Percentiles rank a stretch among this genome's conserved stretches.
phyloP scores from a whole-genome alignment of 2,888 invertebrate genomes.

The Hypselothyrea guttata region DNA sequence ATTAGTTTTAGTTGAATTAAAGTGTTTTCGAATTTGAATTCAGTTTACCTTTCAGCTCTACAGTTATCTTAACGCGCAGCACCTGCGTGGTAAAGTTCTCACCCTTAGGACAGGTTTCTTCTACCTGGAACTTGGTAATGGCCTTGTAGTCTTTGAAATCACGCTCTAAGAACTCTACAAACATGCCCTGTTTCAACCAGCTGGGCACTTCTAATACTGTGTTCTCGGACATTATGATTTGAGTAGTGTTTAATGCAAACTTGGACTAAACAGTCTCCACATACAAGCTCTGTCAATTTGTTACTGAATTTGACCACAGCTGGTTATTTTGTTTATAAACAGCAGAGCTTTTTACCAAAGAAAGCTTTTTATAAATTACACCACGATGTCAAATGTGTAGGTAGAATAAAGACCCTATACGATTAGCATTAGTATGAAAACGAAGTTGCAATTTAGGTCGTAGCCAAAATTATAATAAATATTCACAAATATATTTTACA shows the following conservation, averaged over 20 bases:
- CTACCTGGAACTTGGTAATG: constrained; percentile 54
- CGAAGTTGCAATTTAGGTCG: not conserved
- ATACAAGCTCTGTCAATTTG: no score
- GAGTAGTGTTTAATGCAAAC: no score
- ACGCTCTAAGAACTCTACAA: constrained; percentile 54
- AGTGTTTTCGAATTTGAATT: not conserved
- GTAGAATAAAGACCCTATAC: not conserved
- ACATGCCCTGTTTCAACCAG: constrained; percentile 48
- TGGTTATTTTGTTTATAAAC: not conserved
- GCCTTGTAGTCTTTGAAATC: constrained; percentile 53
- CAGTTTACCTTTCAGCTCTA: constrained; percentile 68
- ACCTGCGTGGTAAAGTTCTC: constrained; percentile 78
- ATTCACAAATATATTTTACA: no score
- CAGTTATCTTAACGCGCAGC: constrained; percentile 53
- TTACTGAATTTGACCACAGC: no score
- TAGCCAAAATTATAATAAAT: no score
- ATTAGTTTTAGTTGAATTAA: not conserved
- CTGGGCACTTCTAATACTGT: constrained; percentile 24
- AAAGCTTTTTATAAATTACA: constrained; percentile 24
- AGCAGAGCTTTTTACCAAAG: not conserved
- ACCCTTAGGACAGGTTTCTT: constrained; percentile 58
- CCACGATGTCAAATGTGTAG: constrained; percentile 7
- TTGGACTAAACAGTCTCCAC: not conserved
- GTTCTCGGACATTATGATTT: constrained; percentile 28
- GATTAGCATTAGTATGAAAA: not conserved